Percentiles rank a stretch among this genome's conserved stretches.
These are phyloP conservation scores for Propsilocerus akamusi DNA, from an alignment of 1,140 invertebrate genomes.

Conservation along the genomic window DNA sequence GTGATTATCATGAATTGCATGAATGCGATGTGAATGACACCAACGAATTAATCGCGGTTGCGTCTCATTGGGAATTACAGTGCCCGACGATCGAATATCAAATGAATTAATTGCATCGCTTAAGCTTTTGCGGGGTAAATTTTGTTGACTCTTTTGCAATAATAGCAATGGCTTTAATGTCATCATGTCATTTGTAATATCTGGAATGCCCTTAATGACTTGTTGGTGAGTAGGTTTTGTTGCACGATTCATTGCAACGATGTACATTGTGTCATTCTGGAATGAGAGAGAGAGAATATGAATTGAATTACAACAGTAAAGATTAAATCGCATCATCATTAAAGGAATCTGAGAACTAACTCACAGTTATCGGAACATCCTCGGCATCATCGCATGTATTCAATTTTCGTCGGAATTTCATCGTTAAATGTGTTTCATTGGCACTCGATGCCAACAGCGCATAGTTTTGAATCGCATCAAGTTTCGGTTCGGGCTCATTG, in stretches of 20 bases:
- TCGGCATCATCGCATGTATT: conserved; percentile 50
- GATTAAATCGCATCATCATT: too few species aligned
- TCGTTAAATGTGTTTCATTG: conserved; percentile 50
- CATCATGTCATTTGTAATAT: conserved; percentile 25
- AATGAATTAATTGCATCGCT: too few species aligned
- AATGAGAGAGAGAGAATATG: conserved; percentile 18
- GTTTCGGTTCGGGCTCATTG: conserved; percentile 34
- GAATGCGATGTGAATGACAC: not conserved
- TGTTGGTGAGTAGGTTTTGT: conserved; percentile 38
- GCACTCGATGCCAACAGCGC: conserved; percentile 47
- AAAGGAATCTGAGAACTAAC: too few species aligned
- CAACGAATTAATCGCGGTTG: not conserved
- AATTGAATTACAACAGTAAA: too few species aligned
- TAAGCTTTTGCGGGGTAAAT: too few species aligned
- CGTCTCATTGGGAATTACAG: too few species aligned
- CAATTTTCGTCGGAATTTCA: conserved; percentile 47
- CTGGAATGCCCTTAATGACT: conserved; percentile 28
- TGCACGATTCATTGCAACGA: conserved; percentile 44
- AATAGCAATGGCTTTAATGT: conserved; percentile 26
- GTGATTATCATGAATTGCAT: not conserved
- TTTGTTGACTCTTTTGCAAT: conserved; percentile 9
- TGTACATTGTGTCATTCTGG: conserved; percentile 49
- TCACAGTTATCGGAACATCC: conserved; percentile 46
- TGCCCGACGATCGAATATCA: too few species aligned
- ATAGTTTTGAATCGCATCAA: conserved; percentile 50